phyloP scores from a whole-genome alignment of 2,113 vertebrate genomes.

The Forbesichthys papilliferus region DNA sequence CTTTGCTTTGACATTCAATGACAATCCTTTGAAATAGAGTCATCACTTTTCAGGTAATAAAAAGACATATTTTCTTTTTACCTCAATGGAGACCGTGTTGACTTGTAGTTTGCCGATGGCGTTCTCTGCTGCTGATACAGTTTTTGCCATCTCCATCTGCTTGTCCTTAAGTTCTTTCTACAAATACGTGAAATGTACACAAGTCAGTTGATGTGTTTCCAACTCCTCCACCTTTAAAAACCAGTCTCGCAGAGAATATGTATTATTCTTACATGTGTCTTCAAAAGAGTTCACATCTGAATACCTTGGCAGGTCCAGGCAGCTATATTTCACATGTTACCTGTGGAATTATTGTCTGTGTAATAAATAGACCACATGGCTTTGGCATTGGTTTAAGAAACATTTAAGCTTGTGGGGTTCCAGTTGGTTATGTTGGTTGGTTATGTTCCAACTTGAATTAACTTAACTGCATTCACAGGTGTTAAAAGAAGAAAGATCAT shows the following conservation, averaged over 20 bases:
- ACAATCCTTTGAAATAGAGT: background rate
- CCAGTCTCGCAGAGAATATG: background rate
- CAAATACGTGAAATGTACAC: background rate
- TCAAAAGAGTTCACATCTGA: constrained; percentile 1
- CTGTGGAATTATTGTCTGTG: background rate
- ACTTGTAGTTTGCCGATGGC: constrained; percentile 82
- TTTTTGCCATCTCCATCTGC: constrained; percentile 71
- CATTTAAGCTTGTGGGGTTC: background rate
- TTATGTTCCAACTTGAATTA: background rate
- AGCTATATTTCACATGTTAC: constrained; percentile 1
- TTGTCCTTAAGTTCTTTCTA: constrained; percentile 78
- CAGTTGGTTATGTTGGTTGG: background rate
- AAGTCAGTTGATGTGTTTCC: background rate
- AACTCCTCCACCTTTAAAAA: background rate
- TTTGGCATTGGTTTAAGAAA: background rate
- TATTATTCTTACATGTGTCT: background rate
- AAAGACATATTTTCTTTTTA: constrained; percentile 39
- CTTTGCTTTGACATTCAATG: no score
- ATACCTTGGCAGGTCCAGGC: constrained; percentile 62
- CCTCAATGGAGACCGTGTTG: constrained; percentile 79
- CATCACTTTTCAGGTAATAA: background rate
- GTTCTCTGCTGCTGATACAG: constrained; percentile 76
- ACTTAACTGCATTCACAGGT: background rate
- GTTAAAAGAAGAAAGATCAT: background rate
- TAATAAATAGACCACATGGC: background rate